These are phyloP conservation scores for Pollachius pollachius DNA, from an alignment of 2,113 vertebrate genomes.

Conservation along the genomic window DNA sequence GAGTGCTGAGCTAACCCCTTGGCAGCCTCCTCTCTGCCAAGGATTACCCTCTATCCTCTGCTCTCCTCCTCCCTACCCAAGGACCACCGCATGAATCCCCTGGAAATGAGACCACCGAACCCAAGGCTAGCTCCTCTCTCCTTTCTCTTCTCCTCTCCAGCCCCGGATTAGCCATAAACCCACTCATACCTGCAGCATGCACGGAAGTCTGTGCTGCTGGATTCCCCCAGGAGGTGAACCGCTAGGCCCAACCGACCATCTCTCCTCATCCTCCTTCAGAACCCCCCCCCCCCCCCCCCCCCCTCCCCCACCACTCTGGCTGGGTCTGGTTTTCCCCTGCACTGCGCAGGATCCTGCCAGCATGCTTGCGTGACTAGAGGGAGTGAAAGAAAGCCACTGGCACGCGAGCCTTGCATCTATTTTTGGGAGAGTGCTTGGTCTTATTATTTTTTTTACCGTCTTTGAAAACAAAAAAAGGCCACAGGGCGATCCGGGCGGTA, in stretches of 20 bases:
- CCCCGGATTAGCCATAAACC: background rate
- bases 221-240: background rate
- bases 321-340: background rate
- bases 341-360: background rate
- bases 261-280: constrained; percentile 3
- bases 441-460: too few relatives aligned
- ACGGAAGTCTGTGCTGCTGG: background rate
- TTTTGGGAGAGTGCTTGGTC: background rate
- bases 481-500: constrained; percentile 41
- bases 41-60: too few relatives aligned
- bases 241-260: background rate
- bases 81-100: too few relatives aligned
- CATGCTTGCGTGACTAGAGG: background rate
- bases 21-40: too few relatives aligned
- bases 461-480: constrained; percentile 17
- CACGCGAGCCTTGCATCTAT: background rate
- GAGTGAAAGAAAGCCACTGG: background rate
- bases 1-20: too few relatives aligned
- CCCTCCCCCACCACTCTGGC: constrained; percentile 17
- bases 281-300: background rate
- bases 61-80: background rate
- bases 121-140: background rate
- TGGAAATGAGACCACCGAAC: constrained; percentile 1
- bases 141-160: background rate
- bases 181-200: background rate